Evolutionary conservation across 2,113 vertebrate genomes (phyloP).

Genomic region (Hypomesus transpacificus): DNA sequence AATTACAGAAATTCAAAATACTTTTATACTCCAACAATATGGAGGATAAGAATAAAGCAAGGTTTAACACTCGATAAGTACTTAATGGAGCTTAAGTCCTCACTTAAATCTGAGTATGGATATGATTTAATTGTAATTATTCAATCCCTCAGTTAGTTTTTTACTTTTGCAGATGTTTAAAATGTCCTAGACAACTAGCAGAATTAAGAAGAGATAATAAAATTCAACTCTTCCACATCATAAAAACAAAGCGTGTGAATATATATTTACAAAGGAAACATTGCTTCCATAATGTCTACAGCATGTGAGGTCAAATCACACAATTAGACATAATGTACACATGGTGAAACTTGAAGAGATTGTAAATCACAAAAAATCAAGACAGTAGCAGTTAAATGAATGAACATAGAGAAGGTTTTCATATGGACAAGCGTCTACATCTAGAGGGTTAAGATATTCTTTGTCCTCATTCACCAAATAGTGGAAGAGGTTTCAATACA

Average conservation of each 20-base stretch:
- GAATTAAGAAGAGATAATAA: constrained; percentile 80
- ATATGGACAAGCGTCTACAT: too few relatives aligned
- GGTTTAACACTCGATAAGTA: constrained; percentile 35
- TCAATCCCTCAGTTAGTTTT: constrained; percentile 74
- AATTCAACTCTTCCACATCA: constrained; percentile 71
- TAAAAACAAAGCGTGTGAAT: constrained; percentile 62
- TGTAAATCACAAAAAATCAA: too few relatives aligned
- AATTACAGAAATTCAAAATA: background rate
- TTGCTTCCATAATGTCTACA: constrained; percentile 59
- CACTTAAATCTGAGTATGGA: constrained; percentile 64
- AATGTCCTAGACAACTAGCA: constrained; percentile 62
- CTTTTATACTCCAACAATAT: too few relatives aligned
- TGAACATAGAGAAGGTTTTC: too few relatives aligned
- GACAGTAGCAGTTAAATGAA: too few relatives aligned
- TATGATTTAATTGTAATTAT: constrained; percentile 76
- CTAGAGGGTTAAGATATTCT: too few relatives aligned
- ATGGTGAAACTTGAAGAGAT: constrained; percentile 44
- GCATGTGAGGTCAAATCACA: constrained; percentile 61
- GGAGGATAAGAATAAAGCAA: background rate
- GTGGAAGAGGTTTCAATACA: too few relatives aligned
- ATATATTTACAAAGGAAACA: constrained; percentile 65
- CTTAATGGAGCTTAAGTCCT: constrained; percentile 58
- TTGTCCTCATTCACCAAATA: too few relatives aligned
- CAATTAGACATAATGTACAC: constrained; percentile 57
- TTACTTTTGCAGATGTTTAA: constrained; percentile 75